A percentile compares a stretch with the other conserved stretches of the same genome.
Conservation (phyloP, 2,113 vertebrate genomes). For the Pseudois nayaur region DNA sequence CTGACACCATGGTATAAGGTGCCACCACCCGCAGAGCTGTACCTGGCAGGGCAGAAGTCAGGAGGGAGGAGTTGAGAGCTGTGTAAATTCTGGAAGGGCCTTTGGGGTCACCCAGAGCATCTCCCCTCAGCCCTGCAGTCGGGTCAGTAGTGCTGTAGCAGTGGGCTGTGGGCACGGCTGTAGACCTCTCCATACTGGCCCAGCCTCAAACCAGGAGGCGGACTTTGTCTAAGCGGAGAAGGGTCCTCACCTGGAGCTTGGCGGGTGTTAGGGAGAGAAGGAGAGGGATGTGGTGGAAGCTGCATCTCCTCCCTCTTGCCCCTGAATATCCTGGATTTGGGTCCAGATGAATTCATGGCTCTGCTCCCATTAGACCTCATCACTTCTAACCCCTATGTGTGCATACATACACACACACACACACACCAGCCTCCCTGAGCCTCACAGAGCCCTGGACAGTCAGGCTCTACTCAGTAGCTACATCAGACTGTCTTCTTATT, state of each 20-base stretch:
- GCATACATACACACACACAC: accelerated
- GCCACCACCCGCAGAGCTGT: not conserved
- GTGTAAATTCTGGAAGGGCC: not conserved
- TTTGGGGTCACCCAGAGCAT: not conserved
- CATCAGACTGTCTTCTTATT: not conserved
- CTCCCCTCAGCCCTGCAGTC: not conserved
- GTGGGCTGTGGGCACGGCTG: not conserved
- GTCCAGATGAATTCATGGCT: not conserved
- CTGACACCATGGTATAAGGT: not conserved
- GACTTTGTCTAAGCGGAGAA: accelerated
- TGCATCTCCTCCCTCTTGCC: too few relatives aligned
- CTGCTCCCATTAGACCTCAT: not conserved
- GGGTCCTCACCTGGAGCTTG: too few relatives aligned
- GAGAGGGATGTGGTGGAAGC: accelerated
- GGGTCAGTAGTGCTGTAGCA: accelerated
- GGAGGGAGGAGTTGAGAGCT: not conserved
- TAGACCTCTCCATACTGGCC: not conserved
- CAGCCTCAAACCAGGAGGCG: not conserved
- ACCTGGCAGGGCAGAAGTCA: not conserved
- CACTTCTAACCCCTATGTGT: not conserved
- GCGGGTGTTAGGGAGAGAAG: not conserved
- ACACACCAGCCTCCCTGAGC: not conserved
- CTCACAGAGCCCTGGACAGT: not conserved
- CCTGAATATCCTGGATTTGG: not conserved
- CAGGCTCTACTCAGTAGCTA: not conserved